Base-by-base conservation (phyloP, 2,888 invertebrate species). In the Hydrotaea cyrtoneurina region DNA sequence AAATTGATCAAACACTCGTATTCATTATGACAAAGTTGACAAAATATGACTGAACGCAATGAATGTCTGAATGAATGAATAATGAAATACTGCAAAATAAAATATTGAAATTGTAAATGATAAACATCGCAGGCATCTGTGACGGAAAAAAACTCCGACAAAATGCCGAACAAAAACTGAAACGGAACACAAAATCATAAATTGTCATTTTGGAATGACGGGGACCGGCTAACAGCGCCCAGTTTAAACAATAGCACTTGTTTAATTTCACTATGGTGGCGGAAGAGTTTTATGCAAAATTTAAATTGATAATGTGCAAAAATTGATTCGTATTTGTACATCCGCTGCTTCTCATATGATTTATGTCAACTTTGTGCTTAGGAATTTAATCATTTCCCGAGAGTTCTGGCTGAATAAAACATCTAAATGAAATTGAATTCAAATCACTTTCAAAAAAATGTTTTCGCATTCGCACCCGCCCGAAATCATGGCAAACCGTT, bases 1-100 rank as follows among this genome's bases (percentile, higher is more conserved):
- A 19, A 55, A 55, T 55, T 55, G 17, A 19, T 55, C 53, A 55
- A 2, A 19, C 26, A 31, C 31, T 31, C 31, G 31, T 31, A 17
- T 55, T 15, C 53, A 31, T 4, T 36, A 69, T 57, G 69, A 71
- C 57, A 71, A 78, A 59, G 69, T 57, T 71, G 46, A 55, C 36
- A 78, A 71, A 59, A 15, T 69, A 31, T 26, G 39, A 78, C 43
- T 55, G 53, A 55, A 55, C 17, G 53, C 4, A 31, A 31, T 4
- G 7, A n/a, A n/a, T n/a, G n/a, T n/a, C n/a, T 7, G 31, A 8
- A 55, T 55, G 19, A 2, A 55, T 78, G 26, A 78, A 71, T 71
- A 71, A 71, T 71, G 11, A 59, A 57, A 69, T 76, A 76, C 50
- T 64, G 53, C 7, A 55, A 15, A 19, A 55, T 17, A 55, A 55